These are phyloP conservation scores for Eupleurogrammus muticus DNA, from an alignment of 2,797 vertebrate genomes.

Conservation along the genomic window DNA sequence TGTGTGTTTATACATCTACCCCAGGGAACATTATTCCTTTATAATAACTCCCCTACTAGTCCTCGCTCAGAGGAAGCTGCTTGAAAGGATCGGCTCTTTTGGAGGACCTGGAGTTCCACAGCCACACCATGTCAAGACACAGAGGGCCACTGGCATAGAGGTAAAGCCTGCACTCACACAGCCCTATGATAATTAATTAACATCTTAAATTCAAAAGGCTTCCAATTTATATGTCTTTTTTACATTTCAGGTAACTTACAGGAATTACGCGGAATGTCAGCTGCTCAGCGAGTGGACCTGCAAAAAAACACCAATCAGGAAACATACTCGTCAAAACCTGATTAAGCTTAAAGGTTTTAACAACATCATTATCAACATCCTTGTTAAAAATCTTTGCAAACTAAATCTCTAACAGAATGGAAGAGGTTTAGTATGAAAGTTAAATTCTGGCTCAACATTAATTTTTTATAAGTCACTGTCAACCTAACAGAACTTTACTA, in stretches of 20 bases:
- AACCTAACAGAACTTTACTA: too few relatives aligned
- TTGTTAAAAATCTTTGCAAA: too few relatives aligned
- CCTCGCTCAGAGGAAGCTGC: constrained; percentile 90
- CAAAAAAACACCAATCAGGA: constrained; percentile 25
- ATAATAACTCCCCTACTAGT: constrained; percentile 89
- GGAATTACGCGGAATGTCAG: constrained; percentile 86
- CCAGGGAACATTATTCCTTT: constrained; percentile 89
- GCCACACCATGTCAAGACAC: constrained; percentile 80
- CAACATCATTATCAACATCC: too few relatives aligned
- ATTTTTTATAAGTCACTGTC: too few relatives aligned
- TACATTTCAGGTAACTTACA: constrained; percentile 86
- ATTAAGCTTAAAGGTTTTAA: constrained; percentile 62
- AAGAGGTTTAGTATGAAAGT: too few relatives aligned
- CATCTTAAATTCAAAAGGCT: background rate
- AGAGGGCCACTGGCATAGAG: constrained; percentile 77
- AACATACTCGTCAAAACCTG: background rate
- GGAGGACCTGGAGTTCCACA: constrained; percentile 78
- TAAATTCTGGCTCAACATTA: too few relatives aligned
- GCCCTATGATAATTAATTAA: too few relatives aligned
- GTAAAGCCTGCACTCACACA: constrained; percentile 68
- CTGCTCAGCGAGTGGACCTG: constrained; percentile 66
- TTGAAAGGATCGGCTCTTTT: constrained; percentile 81
- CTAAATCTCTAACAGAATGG: too few relatives aligned
- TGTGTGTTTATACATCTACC: constrained; percentile 1
- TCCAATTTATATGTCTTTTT: constrained; percentile 1